These are phyloP conservation scores for Cryptus viduatorius DNA, from an alignment of 2,888 invertebrate genomes.

Conservation along the genomic window DNA sequence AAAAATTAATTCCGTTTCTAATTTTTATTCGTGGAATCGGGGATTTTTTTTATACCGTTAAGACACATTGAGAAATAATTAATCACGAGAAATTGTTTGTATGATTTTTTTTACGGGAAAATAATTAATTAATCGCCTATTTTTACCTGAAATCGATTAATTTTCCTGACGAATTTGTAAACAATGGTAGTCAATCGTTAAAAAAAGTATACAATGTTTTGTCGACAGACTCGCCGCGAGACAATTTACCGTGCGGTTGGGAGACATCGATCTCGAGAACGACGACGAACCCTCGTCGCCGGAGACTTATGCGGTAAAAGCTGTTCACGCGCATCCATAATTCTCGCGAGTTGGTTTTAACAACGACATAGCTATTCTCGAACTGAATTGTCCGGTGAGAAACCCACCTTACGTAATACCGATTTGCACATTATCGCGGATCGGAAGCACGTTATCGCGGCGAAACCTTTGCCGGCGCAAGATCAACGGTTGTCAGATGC, in stretches of 20 bases:
- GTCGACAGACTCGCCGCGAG: slow-evolving; percentile 92
- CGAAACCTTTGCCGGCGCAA: slow-evolving; percentile 90
- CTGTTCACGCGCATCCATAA: slow-evolving; percentile 93
- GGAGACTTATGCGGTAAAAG: slow-evolving; percentile 91
- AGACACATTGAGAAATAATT: no score
- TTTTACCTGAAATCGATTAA: no score
- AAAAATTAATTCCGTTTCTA: no score
- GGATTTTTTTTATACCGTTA: no score
- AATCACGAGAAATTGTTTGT: no score
- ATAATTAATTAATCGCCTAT: no score
- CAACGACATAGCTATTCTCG: slow-evolving; percentile 96
- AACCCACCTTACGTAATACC: slow-evolving; percentile 95
- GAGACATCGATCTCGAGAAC: slow-evolving; percentile 94
- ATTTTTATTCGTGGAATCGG: no score
- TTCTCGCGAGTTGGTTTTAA: slow-evolving; percentile 97
- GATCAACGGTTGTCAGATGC: slow-evolving; percentile 96
- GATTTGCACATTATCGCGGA: slow-evolving; percentile 94
- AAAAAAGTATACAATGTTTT: not conserved
- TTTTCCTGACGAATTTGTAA: no score
- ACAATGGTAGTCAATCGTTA: not conserved
- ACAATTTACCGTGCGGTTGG: slow-evolving; percentile 95
- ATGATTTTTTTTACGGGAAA: no score
- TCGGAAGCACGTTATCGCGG: slow-evolving; percentile 86
- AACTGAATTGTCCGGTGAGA: slow-evolving; percentile 90
- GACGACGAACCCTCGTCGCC: slow-evolving; percentile 95